A percentile compares a stretch with the other conserved stretches of the same genome.
These are phyloP conservation scores for Sthenelais limicola DNA, from an alignment of 2,888 invertebrate genomes.

Conservation along the genomic window DNA sequence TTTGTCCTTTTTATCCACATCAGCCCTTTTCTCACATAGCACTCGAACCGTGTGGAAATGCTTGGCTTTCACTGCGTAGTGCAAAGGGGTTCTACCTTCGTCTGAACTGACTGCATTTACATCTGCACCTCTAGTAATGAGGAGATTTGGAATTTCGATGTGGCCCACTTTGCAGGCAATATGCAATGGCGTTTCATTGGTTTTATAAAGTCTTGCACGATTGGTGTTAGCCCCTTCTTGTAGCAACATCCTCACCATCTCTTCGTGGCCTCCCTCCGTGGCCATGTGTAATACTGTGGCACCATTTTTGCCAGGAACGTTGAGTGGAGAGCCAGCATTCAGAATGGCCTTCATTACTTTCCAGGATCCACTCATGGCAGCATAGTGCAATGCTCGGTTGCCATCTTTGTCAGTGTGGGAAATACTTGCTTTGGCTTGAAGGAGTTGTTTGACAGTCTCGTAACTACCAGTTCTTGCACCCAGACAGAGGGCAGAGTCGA, in stretches of 20 bases:
- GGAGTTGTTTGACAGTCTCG: constrained; percentile 30
- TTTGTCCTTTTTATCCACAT: constrained; percentile 51
- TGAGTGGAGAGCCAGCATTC: constrained; percentile 48
- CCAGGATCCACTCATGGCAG: constrained; percentile 49
- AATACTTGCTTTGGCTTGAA: constrained; percentile 29
- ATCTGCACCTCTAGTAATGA: constrained; percentile 50
- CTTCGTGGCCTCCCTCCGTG: constrained; percentile 39
- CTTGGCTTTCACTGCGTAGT: constrained; percentile 53
- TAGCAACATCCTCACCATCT: constrained; percentile 41
- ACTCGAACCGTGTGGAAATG: constrained; percentile 37
- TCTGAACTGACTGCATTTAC: constrained; percentile 50
- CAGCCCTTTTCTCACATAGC: constrained; percentile 53
- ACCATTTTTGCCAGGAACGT: constrained; percentile 40
- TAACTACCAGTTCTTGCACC: constrained; percentile 28
- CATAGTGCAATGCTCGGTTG: constrained; percentile 54
- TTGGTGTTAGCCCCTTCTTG: constrained; percentile 49
- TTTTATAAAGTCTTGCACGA: constrained; percentile 43
- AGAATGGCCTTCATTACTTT: constrained; percentile 44
- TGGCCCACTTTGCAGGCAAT: constrained; percentile 46
- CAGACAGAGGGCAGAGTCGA: constrained; percentile 28
- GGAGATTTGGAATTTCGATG: constrained; percentile 36
- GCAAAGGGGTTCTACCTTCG: constrained; percentile 56
- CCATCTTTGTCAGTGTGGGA: constrained; percentile 46
- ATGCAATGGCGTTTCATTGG: constrained; percentile 50
- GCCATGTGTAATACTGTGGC: constrained; percentile 45